phyloP scores from a whole-genome alignment of 2,113 vertebrate genomes.

The Daboia siamensis region DNA sequence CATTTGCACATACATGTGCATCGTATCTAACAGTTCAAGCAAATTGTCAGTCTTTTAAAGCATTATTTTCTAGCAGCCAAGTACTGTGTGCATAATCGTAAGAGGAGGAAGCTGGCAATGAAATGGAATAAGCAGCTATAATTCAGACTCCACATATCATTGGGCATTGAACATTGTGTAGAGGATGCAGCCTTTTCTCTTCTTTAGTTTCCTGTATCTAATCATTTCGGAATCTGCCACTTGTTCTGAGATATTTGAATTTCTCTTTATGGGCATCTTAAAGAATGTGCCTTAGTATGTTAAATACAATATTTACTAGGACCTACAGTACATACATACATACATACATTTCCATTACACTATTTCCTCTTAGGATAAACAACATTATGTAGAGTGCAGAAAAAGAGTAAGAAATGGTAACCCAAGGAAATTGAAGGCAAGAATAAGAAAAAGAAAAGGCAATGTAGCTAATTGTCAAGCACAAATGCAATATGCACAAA shows the following conservation, averaged over 20 bases:
- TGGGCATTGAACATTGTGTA: not conserved
- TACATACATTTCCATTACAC: not conserved
- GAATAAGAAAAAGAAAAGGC: not conserved
- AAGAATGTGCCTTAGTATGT: not conserved
- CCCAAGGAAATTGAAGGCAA: not conserved
- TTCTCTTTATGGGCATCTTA: not conserved
- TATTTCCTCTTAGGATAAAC: not conserved
- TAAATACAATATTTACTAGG: not conserved
- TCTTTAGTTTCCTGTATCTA: not conserved
- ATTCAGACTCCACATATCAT: not conserved
- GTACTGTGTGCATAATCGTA: not conserved
- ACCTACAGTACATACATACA: not conserved
- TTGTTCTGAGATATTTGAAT: not conserved
- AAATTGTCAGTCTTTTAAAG: constrained; percentile 48
- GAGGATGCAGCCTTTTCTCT: not conserved
- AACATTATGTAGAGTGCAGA: not conserved
- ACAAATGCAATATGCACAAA: not conserved
- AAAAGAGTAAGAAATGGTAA: not conserved
- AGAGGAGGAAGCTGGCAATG: not conserved
- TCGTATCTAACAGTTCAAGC: constrained; percentile 61
- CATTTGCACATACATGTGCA: constrained; percentile 17
- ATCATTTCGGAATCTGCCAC: not conserved
- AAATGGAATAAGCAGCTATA: not conserved
- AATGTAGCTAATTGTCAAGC: not conserved
- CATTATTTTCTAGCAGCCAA: constrained; percentile 42